Conservation (phyloP, 2,888 invertebrate species). For the Podotricha telesiphe region DNA sequence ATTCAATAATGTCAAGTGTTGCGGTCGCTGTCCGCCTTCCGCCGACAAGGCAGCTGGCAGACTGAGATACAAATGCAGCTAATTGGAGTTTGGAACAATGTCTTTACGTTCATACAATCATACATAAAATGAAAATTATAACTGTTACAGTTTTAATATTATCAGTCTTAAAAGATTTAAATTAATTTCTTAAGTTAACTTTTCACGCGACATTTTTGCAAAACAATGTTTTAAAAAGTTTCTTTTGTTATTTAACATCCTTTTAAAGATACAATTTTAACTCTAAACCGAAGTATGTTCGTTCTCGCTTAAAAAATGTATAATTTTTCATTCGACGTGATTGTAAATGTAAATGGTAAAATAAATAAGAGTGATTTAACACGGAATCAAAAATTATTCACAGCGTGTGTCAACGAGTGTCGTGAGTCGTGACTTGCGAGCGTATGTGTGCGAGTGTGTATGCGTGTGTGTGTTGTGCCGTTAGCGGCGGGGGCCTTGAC, state of each 20-base stretch:
- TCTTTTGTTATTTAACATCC: not conserved
- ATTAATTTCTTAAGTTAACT: not conserved
- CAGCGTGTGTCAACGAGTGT: constrained; percentile 19
- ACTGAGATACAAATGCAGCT: not conserved
- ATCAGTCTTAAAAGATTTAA: not conserved
- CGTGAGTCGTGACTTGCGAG: constrained; percentile 1
- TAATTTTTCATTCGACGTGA: constrained; percentile 3
- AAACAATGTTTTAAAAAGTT: too few species aligned
- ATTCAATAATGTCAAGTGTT: constrained; percentile 13
- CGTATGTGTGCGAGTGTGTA: constrained; percentile 12
- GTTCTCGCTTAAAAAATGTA: not conserved
- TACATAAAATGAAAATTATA: too few species aligned
- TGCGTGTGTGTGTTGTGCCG: constrained; percentile 37
- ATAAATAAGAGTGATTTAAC: constrained; percentile 16
- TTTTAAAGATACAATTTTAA: not conserved
- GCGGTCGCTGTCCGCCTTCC: not conserved
- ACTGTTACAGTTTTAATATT: too few species aligned
- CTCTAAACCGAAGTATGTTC: not conserved
- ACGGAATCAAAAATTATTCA: constrained; percentile 34
- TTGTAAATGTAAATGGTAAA: not conserved
- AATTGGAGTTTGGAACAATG: not conserved
- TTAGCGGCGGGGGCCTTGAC: constrained; percentile 42
- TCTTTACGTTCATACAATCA: not conserved
- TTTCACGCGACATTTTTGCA: too few species aligned
- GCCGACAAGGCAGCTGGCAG: not conserved